Evolutionary conservation across 2,888 invertebrate species (phyloP).

Genomic region (Agonopterix subpropinquella): DNA sequence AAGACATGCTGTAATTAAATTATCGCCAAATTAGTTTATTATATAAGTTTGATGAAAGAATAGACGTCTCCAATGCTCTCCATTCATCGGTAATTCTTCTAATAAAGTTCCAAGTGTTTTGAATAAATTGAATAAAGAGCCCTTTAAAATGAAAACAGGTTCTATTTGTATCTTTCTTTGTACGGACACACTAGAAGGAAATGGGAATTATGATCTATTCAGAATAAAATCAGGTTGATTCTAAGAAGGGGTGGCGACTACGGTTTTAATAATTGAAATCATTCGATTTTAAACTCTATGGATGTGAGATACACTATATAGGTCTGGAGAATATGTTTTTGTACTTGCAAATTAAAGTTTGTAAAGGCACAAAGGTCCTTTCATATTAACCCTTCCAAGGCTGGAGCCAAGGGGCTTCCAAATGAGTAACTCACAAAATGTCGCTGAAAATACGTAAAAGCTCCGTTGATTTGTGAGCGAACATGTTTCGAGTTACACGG

Average conservation of each 20-base stretch:
- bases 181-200: slow-evolving; percentile 20
- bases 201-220: slow-evolving; percentile 41
- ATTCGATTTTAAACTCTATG: not conserved
- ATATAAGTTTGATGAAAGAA: too few relatives aligned
- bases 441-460: slow-evolving; percentile 46
- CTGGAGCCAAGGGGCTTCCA: slow-evolving; percentile 22
- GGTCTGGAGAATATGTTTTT: not conserved
- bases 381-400: slow-evolving; percentile 32
- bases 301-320: not conserved
- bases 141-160: slow-evolving; percentile 34
- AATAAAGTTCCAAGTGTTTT: slow-evolving; percentile 17
- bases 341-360: not conserved
- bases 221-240: slow-evolving; percentile 24
- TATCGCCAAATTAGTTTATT: too few relatives aligned
- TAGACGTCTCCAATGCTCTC: too few relatives aligned
- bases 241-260: slow-evolving; percentile 8
- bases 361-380: slow-evolving; percentile 22
- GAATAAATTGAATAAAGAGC: slow-evolving; percentile 23
- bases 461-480: slow-evolving; percentile 51
- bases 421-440: slow-evolving; percentile 39
- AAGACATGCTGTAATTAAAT: too few relatives aligned
- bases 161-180: slow-evolving; percentile 23
- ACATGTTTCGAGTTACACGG: slow-evolving; percentile 54
- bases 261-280: not conserved
- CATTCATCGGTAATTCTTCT: slow-evolving; percentile 6